phyloP scores from a whole-genome alignment of 1,140 invertebrate genomes.

The Drosophila orena region DNA sequence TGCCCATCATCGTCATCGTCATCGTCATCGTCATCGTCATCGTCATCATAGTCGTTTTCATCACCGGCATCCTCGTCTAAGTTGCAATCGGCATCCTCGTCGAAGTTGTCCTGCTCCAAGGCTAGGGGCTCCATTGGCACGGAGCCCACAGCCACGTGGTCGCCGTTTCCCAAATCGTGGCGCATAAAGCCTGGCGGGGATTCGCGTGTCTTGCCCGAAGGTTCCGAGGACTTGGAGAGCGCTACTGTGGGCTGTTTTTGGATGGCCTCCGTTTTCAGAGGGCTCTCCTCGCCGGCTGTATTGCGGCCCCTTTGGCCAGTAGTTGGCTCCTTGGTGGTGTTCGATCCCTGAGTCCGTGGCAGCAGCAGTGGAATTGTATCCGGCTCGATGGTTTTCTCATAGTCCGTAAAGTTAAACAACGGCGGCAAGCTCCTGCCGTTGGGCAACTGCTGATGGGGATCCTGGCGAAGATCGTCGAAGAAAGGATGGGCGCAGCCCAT shows the following conservation, averaged over 20 bases:
- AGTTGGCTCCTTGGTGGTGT: background rate
- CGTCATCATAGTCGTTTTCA: conserved; percentile 33
- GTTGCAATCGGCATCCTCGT: conserved; percentile 26
- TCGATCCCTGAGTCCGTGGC: background rate
- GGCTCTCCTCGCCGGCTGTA: conserved; percentile 54
- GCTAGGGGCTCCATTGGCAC: conserved; percentile 5
- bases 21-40: conserved; percentile 35
- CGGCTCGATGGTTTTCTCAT: conserved; percentile 57
- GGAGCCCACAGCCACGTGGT: conserved; percentile 42
- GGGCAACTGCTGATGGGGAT: conserved; percentile 59
- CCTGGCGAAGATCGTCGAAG: conserved; percentile 66
- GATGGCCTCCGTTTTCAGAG: background rate
- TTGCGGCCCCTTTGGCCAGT: conserved; percentile 6
- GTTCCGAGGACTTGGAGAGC: background rate
- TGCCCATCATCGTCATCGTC: conserved; percentile 40
- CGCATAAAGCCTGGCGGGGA: conserved; percentile 3
- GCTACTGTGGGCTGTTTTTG: background rate
- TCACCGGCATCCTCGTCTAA: conserved; percentile 22
- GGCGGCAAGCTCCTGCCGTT: conserved; percentile 53
- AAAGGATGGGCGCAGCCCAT: conserved; percentile 67
- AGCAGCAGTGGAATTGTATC: conserved; percentile 30
- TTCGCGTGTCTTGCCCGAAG: background rate
- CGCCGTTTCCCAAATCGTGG: conserved; percentile 59
- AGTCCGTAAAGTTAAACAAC: conserved; percentile 61
- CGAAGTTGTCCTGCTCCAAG: conserved; percentile 1